These are phyloP conservation scores for Epizoanthus rinbou DNA, from an alignment of 92 coral and sea anemone genomes.

Conservation along the genomic window DNA sequence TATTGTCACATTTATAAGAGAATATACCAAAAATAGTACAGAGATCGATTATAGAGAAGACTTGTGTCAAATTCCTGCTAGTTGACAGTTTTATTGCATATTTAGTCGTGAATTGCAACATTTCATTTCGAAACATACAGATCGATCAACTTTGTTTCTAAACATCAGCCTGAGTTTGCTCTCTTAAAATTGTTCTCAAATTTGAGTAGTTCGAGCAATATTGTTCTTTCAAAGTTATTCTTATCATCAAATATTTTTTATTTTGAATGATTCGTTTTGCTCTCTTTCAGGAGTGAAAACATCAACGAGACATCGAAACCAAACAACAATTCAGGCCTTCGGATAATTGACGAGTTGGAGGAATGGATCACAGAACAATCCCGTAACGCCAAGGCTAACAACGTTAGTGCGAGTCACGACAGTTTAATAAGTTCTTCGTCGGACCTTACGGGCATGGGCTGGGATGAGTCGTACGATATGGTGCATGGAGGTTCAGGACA, in stretches of 20 bases:
- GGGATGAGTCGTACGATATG: conserved; percentile 74
- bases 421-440: conserved; percentile 82
- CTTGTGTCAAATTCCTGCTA: too few relatives aligned
- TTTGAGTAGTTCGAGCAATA: too few relatives aligned
- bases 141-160: too few relatives aligned
- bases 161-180: too few relatives aligned
- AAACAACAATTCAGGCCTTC: conserved; percentile 69
- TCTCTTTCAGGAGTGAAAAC: conserved; percentile 62
- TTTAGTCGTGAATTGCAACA: too few relatives aligned
- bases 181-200: too few relatives aligned
- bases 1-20: too few relatives aligned
- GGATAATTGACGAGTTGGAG: conserved; percentile 78
- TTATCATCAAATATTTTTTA: not conserved
- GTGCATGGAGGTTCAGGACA: conserved; percentile 55
- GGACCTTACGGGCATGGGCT: conserved; percentile 77
- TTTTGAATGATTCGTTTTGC: not conserved
- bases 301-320: conserved; percentile 64
- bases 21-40: too few relatives aligned
- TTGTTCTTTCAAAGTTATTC: too few relatives aligned
- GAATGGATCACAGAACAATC: conserved; percentile 92
- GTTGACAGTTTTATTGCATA: too few relatives aligned
- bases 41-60: too few relatives aligned
- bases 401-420: conserved; percentile 67
- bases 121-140: too few relatives aligned
- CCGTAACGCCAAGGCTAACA: conserved; percentile 58